Percentiles rank a stretch among this genome's conserved stretches.
Evolutionary conservation across 1,140 invertebrate species (phyloP).

Genomic region (Branchinecta lindahli): DNA sequence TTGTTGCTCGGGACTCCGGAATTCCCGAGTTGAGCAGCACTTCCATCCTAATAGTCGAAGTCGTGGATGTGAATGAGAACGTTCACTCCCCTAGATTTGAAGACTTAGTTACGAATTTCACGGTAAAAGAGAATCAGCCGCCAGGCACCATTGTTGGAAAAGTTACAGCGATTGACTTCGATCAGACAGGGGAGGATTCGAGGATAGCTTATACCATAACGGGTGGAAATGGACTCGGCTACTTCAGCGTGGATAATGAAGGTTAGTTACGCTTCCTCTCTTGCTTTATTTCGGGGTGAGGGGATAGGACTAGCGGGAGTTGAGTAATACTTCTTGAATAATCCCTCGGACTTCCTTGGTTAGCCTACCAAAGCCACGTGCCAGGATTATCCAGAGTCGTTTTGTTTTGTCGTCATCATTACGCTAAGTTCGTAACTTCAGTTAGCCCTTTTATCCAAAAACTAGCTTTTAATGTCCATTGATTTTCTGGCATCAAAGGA

Average conservation of each 20-base stretch:
- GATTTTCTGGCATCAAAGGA: too few relatives aligned
- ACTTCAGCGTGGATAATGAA: slow-evolving; percentile 76
- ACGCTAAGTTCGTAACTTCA: too few relatives aligned
- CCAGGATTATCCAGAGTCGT: too few relatives aligned
- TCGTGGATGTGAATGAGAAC: slow-evolving; percentile 88
- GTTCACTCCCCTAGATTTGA: slow-evolving; percentile 62
- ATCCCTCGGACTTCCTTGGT: too few relatives aligned
- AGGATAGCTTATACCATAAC: slow-evolving; percentile 69
- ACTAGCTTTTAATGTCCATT: too few relatives aligned
- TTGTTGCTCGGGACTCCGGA: slow-evolving; percentile 63
- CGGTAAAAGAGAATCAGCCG: slow-evolving; percentile 56
- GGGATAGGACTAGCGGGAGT: not conserved
- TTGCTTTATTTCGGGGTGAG: slow-evolving; percentile 10
- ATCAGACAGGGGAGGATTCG: slow-evolving; percentile 56
- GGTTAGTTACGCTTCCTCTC: slow-evolving; percentile 41
- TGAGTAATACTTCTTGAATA: too few relatives aligned
- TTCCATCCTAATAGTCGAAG: slow-evolving; percentile 59
- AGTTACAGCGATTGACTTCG: slow-evolving; percentile 58
- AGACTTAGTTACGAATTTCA: slow-evolving; percentile 55
- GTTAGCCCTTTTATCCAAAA: too few relatives aligned
- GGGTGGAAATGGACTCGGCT: slow-evolving; percentile 73
- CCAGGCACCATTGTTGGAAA: slow-evolving; percentile 54
- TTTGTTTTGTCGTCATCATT: too few relatives aligned
- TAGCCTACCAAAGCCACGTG: too few relatives aligned
- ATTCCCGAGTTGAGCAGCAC: slow-evolving; percentile 48